Percentiles rank a stretch among this genome's conserved stretches.
Evolutionary conservation across 2,113 vertebrate species (phyloP).

Genomic region (Marmota monax): DNA sequence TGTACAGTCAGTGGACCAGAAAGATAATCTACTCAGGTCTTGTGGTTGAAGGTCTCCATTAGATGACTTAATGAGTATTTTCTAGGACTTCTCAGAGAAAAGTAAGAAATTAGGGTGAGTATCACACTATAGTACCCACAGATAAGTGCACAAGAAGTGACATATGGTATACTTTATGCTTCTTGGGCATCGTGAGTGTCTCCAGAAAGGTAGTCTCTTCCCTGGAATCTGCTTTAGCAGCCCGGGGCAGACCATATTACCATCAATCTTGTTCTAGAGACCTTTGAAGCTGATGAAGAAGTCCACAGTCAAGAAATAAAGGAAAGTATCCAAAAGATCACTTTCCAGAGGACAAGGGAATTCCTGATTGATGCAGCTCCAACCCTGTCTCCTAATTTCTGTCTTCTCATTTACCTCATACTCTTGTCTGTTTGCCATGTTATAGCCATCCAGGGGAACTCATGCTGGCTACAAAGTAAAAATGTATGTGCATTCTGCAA

Average conservation of each 20-base stretch:
- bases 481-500: background rate
- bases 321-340: background rate
- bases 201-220: background rate
- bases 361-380: background rate
- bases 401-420: background rate
- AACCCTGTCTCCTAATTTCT: slow-evolving; percentile 13
- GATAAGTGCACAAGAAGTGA: background rate
- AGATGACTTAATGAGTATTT: background rate
- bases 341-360: background rate
- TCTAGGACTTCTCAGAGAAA: slow-evolving; percentile 8
- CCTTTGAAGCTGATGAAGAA: background rate
- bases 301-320: background rate
- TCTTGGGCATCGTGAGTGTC: background rate
- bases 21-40: background rate
- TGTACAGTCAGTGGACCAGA: background rate
- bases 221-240: background rate
- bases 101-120: background rate
- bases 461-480: background rate
- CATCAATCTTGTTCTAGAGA: background rate
- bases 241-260: background rate
- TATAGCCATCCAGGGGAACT: background rate
- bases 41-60: background rate
- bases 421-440: background rate
- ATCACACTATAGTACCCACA: background rate
- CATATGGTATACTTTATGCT: background rate